Base-by-base conservation (phyloP, 2,888 invertebrate genomes). In the Drosophila sordidapex region DNA sequence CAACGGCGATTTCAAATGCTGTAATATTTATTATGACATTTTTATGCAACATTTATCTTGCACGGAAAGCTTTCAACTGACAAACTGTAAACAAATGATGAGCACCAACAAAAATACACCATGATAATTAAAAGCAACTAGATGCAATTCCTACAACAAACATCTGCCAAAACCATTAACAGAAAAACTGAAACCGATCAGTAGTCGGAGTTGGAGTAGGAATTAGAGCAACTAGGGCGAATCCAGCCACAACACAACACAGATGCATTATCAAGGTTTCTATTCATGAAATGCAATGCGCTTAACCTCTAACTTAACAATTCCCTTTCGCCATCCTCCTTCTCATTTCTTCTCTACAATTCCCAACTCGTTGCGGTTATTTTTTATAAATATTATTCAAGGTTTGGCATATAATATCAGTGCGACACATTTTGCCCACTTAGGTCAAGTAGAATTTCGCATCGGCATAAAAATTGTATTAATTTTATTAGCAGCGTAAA, bases 191-290 rank as follows among this genome's bases (percentile, higher is more conserved):
- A 21, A n/a, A n/a, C n/a, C 29, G 11, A 49, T 4, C 5, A 27
- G 29, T 10, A 27, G 29, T 27, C 25, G 48, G 11, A 59, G 38
- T 21, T 43, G 15, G 15, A 46, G 33, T 18, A 52, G 43, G 18
- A 40, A 33, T n/a, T 27, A 27, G 18, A 40, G 49, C 74, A 78
- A 70, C 66, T 77, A 74, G 66, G 74, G 74, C 66, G 49, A 52
- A 77, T 66, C 65, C 52, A 59, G 53, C 52, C 56, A 51, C 49
- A 74, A 60, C 7, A 61, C 6, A 69, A 63, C 27, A 60, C 2
- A 56, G 35, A 65, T 48, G 69, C 66, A 77, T 74, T 74, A 69
- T 63, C 69, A 57, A 60, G 69, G 78, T 62, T 77, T 77, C 64
- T 52, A 57, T 65, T 48, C 56, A 53, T 65, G 74, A 66, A 74